Base-by-base conservation (phyloP, 2,888 invertebrate genomes). In the Drosophila cracens region DNA sequence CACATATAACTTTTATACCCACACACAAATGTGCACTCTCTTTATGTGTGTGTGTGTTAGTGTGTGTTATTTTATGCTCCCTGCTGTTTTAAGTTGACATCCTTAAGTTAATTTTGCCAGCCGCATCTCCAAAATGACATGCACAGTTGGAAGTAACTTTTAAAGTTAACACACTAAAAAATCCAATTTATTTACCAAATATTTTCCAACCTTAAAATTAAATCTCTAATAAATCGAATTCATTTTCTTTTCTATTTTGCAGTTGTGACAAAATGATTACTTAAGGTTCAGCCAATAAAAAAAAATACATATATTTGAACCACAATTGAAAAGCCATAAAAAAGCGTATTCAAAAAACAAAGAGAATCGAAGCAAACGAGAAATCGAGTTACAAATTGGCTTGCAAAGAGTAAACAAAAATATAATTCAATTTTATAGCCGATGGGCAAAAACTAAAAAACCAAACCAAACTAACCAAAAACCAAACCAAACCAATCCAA, bases 1-100 rank as follows among this genome's bases (percentile, higher is more conserved):
- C 88, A 78, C 88, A 85, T 81, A 87, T 84, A 89, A 84, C 82
- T 83, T 82, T 87, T 79, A 77, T 73, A 67, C 74, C 38, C 60
- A 57, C 48, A 40, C 64, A 57, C 13, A 21, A 29, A 31, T 34
- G 40, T 52, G 21, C 29, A 54, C 21, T 53, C 29, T 40, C 27
- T 36, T 10, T 67, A 27, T 53, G 25, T 36, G 29, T 57, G 33
- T 25, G n/a, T 34, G 34, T 40, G 40, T 51, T 31, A 56, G 58
- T 64, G 52, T 52, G 60, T 62, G 58, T 36, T n/a, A 62, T 74
- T 70, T 82, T 79, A 82, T 82, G 70, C 53, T 73, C 54, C 75
- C 79, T 67, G 78, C 78, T 71, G 78, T 53, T 76, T 65, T 51
- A 60, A 58, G 56, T 77, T 75, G 82, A 84, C 83, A 88, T 86